Conservation (phyloP, 2,113 vertebrate species). For the Melanotaenia duboulayi region DNA sequence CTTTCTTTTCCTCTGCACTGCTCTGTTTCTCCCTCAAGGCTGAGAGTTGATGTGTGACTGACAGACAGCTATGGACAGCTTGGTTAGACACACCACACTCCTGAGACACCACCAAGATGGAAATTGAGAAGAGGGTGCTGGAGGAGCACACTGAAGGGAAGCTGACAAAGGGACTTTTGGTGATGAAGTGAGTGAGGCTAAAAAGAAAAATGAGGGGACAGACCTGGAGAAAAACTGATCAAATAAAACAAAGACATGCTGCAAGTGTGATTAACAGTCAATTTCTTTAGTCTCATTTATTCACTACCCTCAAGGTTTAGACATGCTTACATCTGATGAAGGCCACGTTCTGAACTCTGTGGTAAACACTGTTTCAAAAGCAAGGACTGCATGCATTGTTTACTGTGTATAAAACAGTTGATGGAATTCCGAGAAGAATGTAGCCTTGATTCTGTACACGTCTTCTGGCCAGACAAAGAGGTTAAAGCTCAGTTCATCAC, state of each 20-base stretch:
- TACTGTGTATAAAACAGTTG: background rate
- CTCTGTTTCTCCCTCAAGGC: conserved; percentile 55
- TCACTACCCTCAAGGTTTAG: background rate
- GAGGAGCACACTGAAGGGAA: conserved; percentile 6
- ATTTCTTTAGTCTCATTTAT: conserved; percentile 30
- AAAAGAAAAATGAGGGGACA: background rate
- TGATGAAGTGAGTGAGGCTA: background rate
- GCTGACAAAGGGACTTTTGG: conserved; percentile 46
- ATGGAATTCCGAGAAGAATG: conserved; percentile 10
- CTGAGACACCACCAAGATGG: conserved; percentile 63
- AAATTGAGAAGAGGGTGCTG: conserved; percentile 28
- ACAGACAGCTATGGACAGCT: conserved; percentile 75
- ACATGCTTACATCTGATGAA: conserved; percentile 14
- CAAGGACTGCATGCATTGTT: background rate
- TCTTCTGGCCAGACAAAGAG: conserved; percentile 4
- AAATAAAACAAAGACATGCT: conserved; percentile 7
- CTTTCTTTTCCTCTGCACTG: conserved; percentile 25
- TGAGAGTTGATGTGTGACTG: conserved; percentile 73
- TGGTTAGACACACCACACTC: conserved; percentile 73
- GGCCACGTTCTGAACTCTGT: conserved; percentile 33
- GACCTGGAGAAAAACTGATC: background rate
- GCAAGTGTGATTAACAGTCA: conserved; percentile 31
- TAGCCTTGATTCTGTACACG: conserved; percentile 4
- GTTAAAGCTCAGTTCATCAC: conserved; percentile 17
- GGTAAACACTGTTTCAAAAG: conserved; percentile 37